Percentiles rank a stretch among this genome's conserved stretches.
Evolutionary conservation across 2,113 vertebrate species (phyloP).

Genomic region (Ptilorrhoa leucosticta): DNA sequence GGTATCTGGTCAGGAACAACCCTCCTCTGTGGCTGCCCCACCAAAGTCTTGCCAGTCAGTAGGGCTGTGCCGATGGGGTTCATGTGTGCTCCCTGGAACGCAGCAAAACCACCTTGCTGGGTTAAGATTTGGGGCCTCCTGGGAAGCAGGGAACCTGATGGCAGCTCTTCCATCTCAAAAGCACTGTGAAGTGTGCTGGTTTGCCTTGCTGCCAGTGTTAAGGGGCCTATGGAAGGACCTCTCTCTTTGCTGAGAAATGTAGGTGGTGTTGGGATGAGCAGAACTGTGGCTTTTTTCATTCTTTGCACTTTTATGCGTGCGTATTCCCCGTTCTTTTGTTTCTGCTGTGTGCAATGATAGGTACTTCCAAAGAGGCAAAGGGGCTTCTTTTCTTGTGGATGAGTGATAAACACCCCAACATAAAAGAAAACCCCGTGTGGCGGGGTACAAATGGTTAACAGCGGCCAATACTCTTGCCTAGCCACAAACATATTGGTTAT

Average conservation of each 20-base stretch:
- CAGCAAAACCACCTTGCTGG: not conserved
- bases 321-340: not conserved
- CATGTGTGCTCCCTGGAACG: rapidly evolving
- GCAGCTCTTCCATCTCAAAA: not conserved
- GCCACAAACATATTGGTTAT: not conserved
- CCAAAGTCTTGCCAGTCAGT: rapidly evolving
- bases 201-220: not conserved
- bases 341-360: not conserved
- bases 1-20: not conserved
- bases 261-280: not conserved
- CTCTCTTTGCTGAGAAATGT: not conserved
- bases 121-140: not conserved
- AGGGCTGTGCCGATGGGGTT: not conserved
- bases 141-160: not conserved
- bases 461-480: not conserved
- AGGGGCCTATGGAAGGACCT: not conserved
- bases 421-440: not conserved
- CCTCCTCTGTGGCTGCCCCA: not conserved
- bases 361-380: not conserved
- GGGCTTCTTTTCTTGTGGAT: not conserved
- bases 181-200: not conserved
- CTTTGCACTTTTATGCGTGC: rapidly evolving
- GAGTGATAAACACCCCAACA: rapidly evolving
- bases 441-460: not conserved
- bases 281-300: not conserved